phyloP scores from a whole-genome alignment of 2,113 vertebrate genomes.

The Boulengerochromis microlepis region DNA sequence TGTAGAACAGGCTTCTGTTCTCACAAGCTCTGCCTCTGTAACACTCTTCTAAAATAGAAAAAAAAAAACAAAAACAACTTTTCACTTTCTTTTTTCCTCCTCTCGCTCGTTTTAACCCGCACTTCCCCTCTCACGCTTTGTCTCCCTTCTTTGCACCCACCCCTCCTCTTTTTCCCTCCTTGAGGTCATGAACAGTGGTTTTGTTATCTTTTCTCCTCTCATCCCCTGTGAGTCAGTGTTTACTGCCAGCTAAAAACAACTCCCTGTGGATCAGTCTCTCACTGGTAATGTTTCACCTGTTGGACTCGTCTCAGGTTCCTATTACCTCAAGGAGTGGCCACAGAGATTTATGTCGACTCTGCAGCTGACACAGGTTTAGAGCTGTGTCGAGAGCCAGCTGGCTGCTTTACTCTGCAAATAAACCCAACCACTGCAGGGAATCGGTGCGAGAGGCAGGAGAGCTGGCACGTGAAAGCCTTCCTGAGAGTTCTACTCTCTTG shows the following conservation, averaged over 20 bases:
- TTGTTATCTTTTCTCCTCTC: conserved; percentile 7
- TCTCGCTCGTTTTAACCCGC: not conserved
- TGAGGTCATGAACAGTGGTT: not conserved
- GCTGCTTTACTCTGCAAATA: conserved; percentile 46
- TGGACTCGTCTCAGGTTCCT: conserved; percentile 15
- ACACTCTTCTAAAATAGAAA: not conserved
- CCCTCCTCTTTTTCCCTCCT: not conserved
- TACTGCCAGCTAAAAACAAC: not conserved
- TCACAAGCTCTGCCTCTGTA: not conserved
- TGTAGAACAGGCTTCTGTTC: not conserved
- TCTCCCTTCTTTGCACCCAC: too few relatives aligned
- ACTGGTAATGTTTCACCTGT: conserved; percentile 21
- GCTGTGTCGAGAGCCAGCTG: conserved; percentile 40
- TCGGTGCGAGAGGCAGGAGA: not conserved
- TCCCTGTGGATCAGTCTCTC: conserved; percentile 9
- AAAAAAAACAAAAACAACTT: not conserved
- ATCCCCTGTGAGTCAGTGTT: conserved; percentile 7
- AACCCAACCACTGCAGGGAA: conserved; percentile 10
- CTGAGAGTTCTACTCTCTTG: not conserved
- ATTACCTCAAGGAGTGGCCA: conserved; percentile 20
- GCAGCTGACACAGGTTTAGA: conserved; percentile 50
- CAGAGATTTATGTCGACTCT: conserved; percentile 44
- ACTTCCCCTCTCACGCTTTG: not conserved
- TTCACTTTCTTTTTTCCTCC: not conserved
- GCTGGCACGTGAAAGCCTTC: conserved; percentile 28